A percentile compares a stretch with the other conserved stretches of the same genome.
Conservation (phyloP, 2,113 vertebrate species). For the Oreotragus oreotragus region DNA sequence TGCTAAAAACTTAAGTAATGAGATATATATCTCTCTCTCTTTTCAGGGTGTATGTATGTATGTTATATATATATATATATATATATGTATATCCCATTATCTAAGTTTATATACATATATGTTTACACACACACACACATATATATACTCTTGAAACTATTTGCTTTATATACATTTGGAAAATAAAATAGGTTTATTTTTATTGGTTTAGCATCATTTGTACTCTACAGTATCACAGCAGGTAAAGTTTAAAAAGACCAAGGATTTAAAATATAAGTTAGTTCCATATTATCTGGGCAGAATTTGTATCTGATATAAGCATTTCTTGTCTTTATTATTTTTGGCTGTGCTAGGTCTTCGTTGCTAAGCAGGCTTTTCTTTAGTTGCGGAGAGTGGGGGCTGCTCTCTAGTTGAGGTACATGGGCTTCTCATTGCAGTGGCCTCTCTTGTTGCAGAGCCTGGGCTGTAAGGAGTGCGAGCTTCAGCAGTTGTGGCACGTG, state of each 20-base stretch:
- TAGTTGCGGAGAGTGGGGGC: neutral
- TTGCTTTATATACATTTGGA: neutral
- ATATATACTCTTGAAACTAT: neutral
- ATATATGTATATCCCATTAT: neutral
- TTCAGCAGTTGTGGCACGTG: neutral
- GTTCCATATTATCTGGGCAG: neutral
- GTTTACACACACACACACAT: neutral
- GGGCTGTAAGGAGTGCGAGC: neutral
- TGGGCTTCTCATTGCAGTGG: neutral
- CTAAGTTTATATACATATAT: neutral
- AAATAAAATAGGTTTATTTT: conserved; percentile 1
- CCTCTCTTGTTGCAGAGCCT: neutral
- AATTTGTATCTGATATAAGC: neutral
- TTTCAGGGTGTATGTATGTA: neutral
- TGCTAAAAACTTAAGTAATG: neutral
- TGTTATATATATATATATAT: neutral
- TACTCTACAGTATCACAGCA: neutral
- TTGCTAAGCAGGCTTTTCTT: neutral
- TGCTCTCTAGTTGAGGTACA: accelerated
- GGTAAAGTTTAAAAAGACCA: neutral
- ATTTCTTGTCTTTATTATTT: neutral
- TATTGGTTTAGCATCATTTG: neutral
- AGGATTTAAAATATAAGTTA: neutral
- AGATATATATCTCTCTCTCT: neutral
- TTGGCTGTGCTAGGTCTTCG: neutral